Percentiles rank a stretch among this genome's conserved stretches.
phyloP scores from a whole-genome alignment of 2,888 invertebrate species.

The Ormyrus rosae region DNA sequence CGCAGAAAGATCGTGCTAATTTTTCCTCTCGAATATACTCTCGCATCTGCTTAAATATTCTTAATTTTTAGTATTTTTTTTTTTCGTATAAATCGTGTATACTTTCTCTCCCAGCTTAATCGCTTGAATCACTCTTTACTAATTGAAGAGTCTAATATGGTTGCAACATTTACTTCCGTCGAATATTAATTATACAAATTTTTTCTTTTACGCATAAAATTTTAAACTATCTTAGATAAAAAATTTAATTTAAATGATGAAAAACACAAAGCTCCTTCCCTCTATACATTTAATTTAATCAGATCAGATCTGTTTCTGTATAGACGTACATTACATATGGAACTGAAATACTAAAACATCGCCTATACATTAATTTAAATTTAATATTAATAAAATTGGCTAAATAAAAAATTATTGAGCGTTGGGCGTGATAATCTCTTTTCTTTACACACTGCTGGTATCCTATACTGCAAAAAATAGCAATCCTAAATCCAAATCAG shows the following conservation, averaged over 20 bases:
- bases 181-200: constrained; percentile 20
- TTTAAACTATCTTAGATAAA: constrained; percentile 16
- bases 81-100: constrained; percentile 51
- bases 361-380: constrained; percentile 29
- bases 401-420: constrained; percentile 55
- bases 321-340: constrained; percentile 20
- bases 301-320: constrained; percentile 51
- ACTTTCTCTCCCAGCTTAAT: constrained; percentile 36
- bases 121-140: constrained; percentile 39
- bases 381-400: constrained; percentile 41
- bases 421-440: constrained; percentile 56
- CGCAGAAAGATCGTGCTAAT: constrained; percentile 40
- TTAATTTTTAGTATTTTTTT: constrained; percentile 27
- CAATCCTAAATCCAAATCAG: constrained; percentile 56
- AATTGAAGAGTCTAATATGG: constrained; percentile 31
- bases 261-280: constrained; percentile 19
- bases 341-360: constrained; percentile 41
- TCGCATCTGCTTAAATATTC: constrained; percentile 20
- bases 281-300: constrained; percentile 36
- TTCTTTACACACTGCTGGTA: constrained; percentile 59
- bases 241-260: constrained; percentile 46
- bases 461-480: constrained; percentile 54
- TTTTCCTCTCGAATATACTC: constrained; percentile 30
- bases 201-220: background rate
- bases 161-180: constrained; percentile 27